Evolutionary conservation across 2,888 invertebrate genomes (phyloP), one percentile per base, ranked within the genome.

Genomic region (Cheilosia grossa): DNA sequence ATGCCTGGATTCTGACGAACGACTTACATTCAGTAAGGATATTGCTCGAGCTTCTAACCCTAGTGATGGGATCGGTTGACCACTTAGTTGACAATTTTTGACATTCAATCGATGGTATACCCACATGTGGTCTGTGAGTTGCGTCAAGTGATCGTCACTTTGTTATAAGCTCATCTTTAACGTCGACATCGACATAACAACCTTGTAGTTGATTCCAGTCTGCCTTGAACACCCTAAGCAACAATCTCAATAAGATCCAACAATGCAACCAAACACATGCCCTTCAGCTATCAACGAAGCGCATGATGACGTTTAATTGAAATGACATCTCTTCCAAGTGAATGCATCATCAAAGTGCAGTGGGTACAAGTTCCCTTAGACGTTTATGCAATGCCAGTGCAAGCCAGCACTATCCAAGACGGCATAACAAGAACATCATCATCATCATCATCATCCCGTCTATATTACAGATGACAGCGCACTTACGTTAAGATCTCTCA

Each of bases 401-500:
- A 61, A 59, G 58, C 49, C 37, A 9, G 51, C 4, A 49, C 44
- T 49, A 27, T 21, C 44, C 44, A 47, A 49, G 17, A 64, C 49
- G 24, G 54, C 27, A 33, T 2, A 37, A 37, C 37, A 37, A 37
- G 13, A 13, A 13, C 13, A 78, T 54, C 64, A 75, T 53, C 56
- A 49, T 51, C 54, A 63, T 58, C 49, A 78, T 54, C 64, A 75
- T 53, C 51, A 56, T 56, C 54, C 61, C 61, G 63, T 63, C 51
- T 61, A 75, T 85, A 81, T 81, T 72, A 49, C 59, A 72, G 27
- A 64, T 75, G 75, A 81, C 70, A 77, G 74, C 13, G 37, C 81
- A 85, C 85, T 81, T 81, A 67, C 70, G 70, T 67, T 81, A 72
- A 83, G 66, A 75, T 81, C 70, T 81, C 70, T 67, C 47, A 53